A percentile compares a stretch with the other conserved stretches of the same genome.
Evolutionary conservation across 37 sponge, comb jelly and placozoan species (phyloP).

Genomic region (Hormiphora californensis): DNA sequence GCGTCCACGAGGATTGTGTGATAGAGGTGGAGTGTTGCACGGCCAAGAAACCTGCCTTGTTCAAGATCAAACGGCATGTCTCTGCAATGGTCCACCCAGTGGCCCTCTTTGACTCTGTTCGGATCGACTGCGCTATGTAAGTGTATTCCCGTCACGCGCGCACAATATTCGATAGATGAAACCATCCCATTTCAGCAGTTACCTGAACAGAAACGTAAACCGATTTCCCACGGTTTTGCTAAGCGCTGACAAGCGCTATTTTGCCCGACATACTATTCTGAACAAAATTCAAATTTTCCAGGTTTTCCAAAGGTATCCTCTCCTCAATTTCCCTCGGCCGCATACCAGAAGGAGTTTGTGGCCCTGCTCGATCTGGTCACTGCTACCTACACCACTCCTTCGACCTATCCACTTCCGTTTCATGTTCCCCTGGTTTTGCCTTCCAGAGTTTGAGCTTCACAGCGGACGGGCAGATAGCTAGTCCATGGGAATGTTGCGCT

Average conservation of each 20-base stretch:
- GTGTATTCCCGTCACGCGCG: neutral
- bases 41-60: neutral
- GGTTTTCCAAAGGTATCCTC: too few relatives aligned
- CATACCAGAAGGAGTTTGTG: conserved; percentile 21
- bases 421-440: neutral
- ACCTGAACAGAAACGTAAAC: too few relatives aligned
- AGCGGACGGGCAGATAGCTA: neutral
- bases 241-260: too few relatives aligned
- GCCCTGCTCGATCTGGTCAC: neutral
- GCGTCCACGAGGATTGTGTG: conserved; percentile 2
- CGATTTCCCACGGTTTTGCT: too few relatives aligned
- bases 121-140: conserved; percentile 16
- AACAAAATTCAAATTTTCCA: too few relatives aligned
- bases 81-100: neutral
- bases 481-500: neutral
- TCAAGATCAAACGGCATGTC: conserved; percentile 7
- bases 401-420: neutral
- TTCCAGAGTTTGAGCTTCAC: neutral
- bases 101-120: neutral
- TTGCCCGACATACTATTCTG: too few relatives aligned
- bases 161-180: too few relatives aligned
- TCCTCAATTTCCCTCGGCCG: neutral
- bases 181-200: too few relatives aligned
- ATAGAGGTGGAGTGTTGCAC: conserved; percentile 8
- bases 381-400: conserved; percentile 27